These are phyloP conservation scores for Hydrolagus affinis DNA, from an alignment of 2,113 vertebrate species.

Conservation along the genomic window DNA sequence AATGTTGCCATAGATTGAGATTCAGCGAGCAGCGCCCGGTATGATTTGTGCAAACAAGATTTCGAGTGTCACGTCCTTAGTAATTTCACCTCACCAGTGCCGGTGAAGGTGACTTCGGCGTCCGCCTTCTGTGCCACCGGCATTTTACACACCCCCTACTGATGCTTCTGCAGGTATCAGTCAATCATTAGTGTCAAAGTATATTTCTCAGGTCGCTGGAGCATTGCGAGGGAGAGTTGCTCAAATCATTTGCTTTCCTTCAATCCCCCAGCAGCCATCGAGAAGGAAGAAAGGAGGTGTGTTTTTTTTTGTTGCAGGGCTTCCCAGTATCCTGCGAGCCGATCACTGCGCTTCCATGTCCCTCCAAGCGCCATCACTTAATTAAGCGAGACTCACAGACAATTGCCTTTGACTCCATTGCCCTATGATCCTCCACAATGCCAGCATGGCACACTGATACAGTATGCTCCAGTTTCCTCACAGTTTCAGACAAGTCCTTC, in stretches of 20 bases:
- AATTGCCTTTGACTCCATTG: background rate
- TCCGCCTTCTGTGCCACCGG: background rate
- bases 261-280: background rate
- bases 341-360: background rate
- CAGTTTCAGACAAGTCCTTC: background rate
- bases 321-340: background rate
- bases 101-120: constrained; percentile 3
- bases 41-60: constrained; percentile 22
- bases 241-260: constrained; percentile 12
- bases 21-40: background rate
- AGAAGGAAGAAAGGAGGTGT: background rate
- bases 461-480: background rate
- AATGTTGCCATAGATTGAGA: background rate
- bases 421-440: background rate
- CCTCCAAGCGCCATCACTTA: background rate
- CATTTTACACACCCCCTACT: background rate
- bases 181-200: constrained; percentile 27
- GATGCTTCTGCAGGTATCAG: constrained; percentile 3
- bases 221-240: background rate
- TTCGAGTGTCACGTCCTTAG: background rate
- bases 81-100: background rate
- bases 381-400: background rate
- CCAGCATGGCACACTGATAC: background rate
- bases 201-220: background rate
- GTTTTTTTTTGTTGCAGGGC: background rate